Evolutionary conservation across 2,113 vertebrate genomes (phyloP).

Genomic region (Sander vitreus): DNA sequence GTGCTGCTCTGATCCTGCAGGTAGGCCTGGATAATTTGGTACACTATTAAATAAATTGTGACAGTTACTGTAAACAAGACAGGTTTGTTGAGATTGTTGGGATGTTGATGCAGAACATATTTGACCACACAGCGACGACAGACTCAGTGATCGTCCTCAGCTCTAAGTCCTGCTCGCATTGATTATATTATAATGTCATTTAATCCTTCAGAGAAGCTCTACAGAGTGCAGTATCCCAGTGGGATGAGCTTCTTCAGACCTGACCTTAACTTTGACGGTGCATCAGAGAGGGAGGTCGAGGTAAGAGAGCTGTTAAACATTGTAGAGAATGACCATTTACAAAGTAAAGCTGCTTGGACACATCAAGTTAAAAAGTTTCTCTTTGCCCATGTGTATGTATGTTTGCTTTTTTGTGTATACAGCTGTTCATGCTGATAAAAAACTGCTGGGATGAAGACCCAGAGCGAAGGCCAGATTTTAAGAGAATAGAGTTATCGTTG

Average conservation of each 20-base stretch:
- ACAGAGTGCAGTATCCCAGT: constrained; percentile 86
- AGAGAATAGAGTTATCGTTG: constrained; percentile 91
- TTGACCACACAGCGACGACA: not conserved
- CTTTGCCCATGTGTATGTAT: not conserved
- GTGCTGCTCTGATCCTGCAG: constrained; percentile 74
- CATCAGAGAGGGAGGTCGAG: constrained; percentile 89
- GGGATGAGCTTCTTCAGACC: constrained; percentile 86
- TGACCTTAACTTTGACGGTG: constrained; percentile 89
- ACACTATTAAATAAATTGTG: no score
- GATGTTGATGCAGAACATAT: not conserved
- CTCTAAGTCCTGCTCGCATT: not conserved
- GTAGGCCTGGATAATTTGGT: constrained; percentile 51
- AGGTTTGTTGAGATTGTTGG: no score
- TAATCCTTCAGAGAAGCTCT: constrained; percentile 89
- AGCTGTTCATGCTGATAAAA: constrained; percentile 91
- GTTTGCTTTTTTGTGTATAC: not conserved
- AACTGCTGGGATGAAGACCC: constrained; percentile 99
- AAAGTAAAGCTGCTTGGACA: not conserved
- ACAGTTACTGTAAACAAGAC: no score
- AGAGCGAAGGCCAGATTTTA: constrained; percentile 96
- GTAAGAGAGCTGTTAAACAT: constrained; percentile 76
- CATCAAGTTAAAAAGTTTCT: not conserved
- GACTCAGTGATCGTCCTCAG: not conserved
- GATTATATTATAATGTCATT: not conserved
- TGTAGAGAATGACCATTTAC: not conserved